Base-by-base conservation (phyloP, 2,113 vertebrate species). In the Pyrgilauda ruficollis region DNA sequence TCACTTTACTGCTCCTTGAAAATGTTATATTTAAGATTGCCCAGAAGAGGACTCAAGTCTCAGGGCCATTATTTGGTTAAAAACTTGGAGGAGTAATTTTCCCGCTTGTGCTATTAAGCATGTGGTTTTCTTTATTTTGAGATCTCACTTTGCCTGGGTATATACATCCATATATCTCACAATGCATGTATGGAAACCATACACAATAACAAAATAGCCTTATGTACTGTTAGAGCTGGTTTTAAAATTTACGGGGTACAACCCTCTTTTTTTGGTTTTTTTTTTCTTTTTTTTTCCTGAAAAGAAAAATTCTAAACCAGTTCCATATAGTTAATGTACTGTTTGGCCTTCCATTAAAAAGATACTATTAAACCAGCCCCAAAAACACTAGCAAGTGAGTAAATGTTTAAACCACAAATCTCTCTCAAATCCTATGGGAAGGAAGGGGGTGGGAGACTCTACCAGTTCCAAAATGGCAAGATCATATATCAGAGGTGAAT, bases 221-320 rank as follows among this genome's bases (percentile, higher is more conserved):
- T 94, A 93, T 88, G 84, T 82, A 83, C 92, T 93, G 95, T 66
- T 96, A 92, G 91, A 85, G 56, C 84, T 95, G 94, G 91, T 52
- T 97, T 97, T 96, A 96, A 97, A 97, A 97, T 97, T 97, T 97
- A 97, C 91, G 89, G 93, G 93, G 93, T 97, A 94, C 80, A 97
- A 95, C 33, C 18, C 46, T 92, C 22, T 59, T 66, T 26, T 75
- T 53, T n/a, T 5, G 10, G 8, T n/a, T 24, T 28, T 28, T 64
- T 64, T 15, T 20, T 18, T 43, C 23, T 41, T 72, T 55, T 37
- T 66, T 93, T 52, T 86, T 79, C 23, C 67, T 95, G 86, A 87
- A 97, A 97, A 90, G 81, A 96, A 95, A 95, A 89, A 93, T 95
- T 95, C 92, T 89, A 79, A 95, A 97, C 37, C 62, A 69, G 84